phyloP scores from a whole-genome alignment of 2,113 vertebrate genomes.

The Embiotoca jacksoni region DNA sequence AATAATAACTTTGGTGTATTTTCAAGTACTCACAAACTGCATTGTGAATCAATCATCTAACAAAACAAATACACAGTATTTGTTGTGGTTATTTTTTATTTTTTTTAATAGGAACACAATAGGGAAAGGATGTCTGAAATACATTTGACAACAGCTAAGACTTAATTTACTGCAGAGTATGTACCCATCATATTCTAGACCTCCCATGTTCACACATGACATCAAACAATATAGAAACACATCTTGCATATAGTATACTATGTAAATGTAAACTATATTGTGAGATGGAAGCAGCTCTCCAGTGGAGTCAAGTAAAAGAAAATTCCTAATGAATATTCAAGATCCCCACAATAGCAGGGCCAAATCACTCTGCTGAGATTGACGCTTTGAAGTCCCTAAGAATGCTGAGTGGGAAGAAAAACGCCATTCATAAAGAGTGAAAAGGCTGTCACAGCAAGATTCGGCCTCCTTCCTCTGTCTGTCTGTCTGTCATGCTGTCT shows the following conservation, averaged over 20 bases:
- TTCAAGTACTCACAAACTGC: no score
- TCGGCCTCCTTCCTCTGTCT: constrained; percentile 33
- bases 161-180: not conserved
- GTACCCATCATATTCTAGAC: constrained; percentile 4
- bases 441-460: constrained; percentile 76
- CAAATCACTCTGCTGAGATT: constrained; percentile 60
- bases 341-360: constrained; percentile 64
- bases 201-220: not conserved
- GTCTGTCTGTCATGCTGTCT: constrained; percentile 50
- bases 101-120: no score
- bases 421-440: constrained; percentile 72
- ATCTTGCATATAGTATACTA: not conserved
- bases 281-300: constrained; percentile 44
- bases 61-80: no score
- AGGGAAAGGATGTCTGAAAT: not conserved
- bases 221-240: constrained; percentile 8
- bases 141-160: not conserved
- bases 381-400: constrained; percentile 77
- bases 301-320: constrained; percentile 54
- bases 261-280: not conserved
- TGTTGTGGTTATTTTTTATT: no score
- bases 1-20: no score
- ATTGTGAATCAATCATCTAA: no score
- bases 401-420: constrained; percentile 63
- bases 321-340: constrained; percentile 81